A percentile compares a stretch with the other conserved stretches of the same genome.
These are phyloP conservation scores for Forbesichthys agassizii DNA, from an alignment of 2,113 vertebrate species.

Conservation along the genomic window DNA sequence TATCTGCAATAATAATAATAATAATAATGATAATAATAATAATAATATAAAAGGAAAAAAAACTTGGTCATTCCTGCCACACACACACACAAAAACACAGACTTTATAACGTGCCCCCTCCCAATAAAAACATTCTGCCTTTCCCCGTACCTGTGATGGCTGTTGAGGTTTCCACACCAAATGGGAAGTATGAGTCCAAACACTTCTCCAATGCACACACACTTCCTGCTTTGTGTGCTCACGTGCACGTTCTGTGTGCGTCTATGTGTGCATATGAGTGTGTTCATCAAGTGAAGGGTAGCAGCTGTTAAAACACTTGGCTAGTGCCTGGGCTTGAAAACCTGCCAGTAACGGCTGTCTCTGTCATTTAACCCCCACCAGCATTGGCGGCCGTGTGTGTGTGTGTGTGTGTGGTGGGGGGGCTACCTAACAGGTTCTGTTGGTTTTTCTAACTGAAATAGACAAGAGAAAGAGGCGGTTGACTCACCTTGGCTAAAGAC, in stretches of 20 bases:
- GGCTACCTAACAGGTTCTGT: conserved; percentile 66
- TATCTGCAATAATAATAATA: too few relatives aligned
- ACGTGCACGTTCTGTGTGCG: not conserved
- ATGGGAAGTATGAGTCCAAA: conserved; percentile 32
- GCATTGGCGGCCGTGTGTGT: conserved; percentile 9
- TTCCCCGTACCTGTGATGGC: conserved; percentile 33
- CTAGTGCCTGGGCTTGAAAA: conserved; percentile 71
- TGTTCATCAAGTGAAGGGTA: conserved; percentile 57
- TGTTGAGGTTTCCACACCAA: conserved; percentile 26
- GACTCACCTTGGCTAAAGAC: conserved; percentile 50
- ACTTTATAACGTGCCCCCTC: not conserved
- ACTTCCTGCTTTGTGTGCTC: not conserved
- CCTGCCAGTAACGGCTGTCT: conserved; percentile 76
- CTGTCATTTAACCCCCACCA: conserved; percentile 26
- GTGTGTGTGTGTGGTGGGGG: conserved; percentile 15
- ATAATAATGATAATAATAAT: too few relatives aligned
- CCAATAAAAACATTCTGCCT: not conserved
- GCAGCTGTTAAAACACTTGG: conserved; percentile 79
- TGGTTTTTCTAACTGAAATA: conserved; percentile 64
- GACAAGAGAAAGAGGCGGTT: conserved; percentile 3
- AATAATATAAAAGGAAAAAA: too few relatives aligned
- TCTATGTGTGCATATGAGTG: conserved; percentile 25
- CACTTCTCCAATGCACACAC: not conserved
- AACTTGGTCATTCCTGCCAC: too few relatives aligned
- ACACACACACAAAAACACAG: too few relatives aligned